phyloP scores from a whole-genome alignment of 2,113 vertebrate species.

The Cricetomys ansorgei region DNA sequence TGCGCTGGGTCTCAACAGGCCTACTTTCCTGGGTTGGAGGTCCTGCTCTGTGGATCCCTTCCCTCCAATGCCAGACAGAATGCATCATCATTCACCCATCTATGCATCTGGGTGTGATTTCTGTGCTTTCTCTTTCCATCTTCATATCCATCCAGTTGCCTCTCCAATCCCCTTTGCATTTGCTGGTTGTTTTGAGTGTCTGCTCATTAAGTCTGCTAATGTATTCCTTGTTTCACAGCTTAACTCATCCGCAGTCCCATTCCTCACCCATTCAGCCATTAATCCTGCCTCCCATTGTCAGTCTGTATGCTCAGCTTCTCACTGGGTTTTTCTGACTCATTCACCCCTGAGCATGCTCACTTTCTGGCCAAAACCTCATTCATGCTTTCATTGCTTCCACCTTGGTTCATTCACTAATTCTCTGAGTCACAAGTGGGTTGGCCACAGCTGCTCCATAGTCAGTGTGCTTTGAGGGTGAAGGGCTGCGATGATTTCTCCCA shows the following conservation, averaged over 20 bases:
- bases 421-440: neutral
- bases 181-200: neutral
- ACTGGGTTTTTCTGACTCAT: neutral
- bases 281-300: accelerated
- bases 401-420: neutral
- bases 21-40: too few species aligned
- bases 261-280: too few species aligned
- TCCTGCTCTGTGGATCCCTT: neutral
- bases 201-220: neutral
- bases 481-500: neutral
- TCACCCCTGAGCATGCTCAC: neutral
- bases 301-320: neutral
- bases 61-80: neutral
- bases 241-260: neutral
- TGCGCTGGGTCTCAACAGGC: neutral
- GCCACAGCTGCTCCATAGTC: neutral
- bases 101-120: accelerated
- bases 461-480: neutral
- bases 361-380: neutral
- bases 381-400: neutral
- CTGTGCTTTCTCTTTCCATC: neutral
- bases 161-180: neutral
- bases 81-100: accelerated
- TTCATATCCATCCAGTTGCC: neutral
- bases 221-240: accelerated